Percentiles rank a stretch among this genome's conserved stretches.
Evolutionary conservation across 2,113 vertebrate genomes (phyloP).

Genomic region (Peromyscus maniculatus): DNA sequence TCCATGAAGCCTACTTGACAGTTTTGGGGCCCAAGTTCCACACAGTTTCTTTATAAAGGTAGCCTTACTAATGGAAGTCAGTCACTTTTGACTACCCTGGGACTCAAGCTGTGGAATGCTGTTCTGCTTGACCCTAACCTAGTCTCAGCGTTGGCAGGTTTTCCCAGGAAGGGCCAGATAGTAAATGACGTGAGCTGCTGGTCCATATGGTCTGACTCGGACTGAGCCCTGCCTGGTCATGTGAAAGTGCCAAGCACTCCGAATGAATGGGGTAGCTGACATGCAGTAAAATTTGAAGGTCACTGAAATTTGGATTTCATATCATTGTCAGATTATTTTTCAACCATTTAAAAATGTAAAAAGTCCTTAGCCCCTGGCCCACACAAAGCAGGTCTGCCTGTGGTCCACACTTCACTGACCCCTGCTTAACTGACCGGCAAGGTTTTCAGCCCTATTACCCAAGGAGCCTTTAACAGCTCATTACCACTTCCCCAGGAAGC

Average conservation of each 20-base stretch:
- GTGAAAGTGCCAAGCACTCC: not conserved
- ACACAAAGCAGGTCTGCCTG: not conserved
- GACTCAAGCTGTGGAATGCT: not conserved
- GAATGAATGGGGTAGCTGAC: not conserved
- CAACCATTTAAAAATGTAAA: conserved; percentile 26
- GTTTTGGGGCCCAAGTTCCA: not conserved
- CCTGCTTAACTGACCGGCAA: not conserved
- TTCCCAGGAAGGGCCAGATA: not conserved
- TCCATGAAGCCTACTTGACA: not conserved
- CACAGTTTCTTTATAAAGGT: conserved; percentile 42
- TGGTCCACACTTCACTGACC: not conserved
- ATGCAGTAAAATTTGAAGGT: not conserved
- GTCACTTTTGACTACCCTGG: conserved; percentile 10
- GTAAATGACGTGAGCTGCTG: not conserved
- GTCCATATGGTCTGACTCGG: not conserved
- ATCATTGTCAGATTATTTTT: conserved; percentile 6
- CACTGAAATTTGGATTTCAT: not conserved
- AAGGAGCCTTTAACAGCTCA: conserved; percentile 56
- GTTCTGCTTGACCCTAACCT: not conserved
- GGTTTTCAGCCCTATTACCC: not conserved
- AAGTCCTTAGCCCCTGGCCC: not conserved
- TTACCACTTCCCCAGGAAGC: conserved; percentile 64
- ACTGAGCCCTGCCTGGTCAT: not conserved
- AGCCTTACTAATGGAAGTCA: not conserved
- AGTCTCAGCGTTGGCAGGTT: not conserved